Percentiles rank a stretch among this genome's conserved stretches.
Conservation (phyloP, 2,888 invertebrate species). For the Aphelenchoides bicaudatus region DNA sequence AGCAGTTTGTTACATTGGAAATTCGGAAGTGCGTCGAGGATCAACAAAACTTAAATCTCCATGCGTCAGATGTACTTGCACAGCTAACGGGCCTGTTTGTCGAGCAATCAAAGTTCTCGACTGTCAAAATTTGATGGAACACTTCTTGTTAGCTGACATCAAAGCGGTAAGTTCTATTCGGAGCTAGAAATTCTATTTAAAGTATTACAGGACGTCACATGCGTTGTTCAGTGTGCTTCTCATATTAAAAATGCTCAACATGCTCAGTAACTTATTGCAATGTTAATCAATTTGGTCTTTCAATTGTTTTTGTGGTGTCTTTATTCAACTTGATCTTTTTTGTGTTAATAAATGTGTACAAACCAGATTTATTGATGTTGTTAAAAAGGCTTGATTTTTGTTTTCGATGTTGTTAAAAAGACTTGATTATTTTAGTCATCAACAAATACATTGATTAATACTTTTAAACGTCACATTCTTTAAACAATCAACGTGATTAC, state of each 20-base stretch:
- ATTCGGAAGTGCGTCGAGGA: constrained; percentile 51
- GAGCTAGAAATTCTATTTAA: background rate
- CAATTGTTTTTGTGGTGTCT: too few relatives aligned
- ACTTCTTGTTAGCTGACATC: constrained; percentile 54
- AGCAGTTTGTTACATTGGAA: constrained; percentile 58
- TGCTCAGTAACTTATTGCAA: too few relatives aligned
- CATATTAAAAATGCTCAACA: constrained; percentile 14
- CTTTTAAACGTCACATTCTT: too few relatives aligned
- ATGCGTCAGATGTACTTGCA: constrained; percentile 47
- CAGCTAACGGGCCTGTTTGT: constrained; percentile 45
- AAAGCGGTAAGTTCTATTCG: constrained; percentile 33
- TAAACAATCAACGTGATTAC: too few relatives aligned
- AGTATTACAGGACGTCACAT: constrained; percentile 49
- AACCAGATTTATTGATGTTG: too few relatives aligned
- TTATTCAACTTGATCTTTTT: too few relatives aligned
- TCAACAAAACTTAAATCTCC: constrained; percentile 54
- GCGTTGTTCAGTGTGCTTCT: constrained; percentile 54
- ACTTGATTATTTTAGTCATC: too few relatives aligned
- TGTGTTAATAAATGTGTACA: too few relatives aligned
- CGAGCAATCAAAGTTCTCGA: constrained; percentile 51
- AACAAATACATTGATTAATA: too few relatives aligned
- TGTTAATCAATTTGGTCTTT: too few relatives aligned
- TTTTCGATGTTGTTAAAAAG: too few relatives aligned
- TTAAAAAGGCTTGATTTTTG: too few relatives aligned
- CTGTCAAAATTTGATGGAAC: constrained; percentile 53